phyloP scores from a whole-genome alignment of 2,797 vertebrate genomes.

The Podargus strigoides region DNA sequence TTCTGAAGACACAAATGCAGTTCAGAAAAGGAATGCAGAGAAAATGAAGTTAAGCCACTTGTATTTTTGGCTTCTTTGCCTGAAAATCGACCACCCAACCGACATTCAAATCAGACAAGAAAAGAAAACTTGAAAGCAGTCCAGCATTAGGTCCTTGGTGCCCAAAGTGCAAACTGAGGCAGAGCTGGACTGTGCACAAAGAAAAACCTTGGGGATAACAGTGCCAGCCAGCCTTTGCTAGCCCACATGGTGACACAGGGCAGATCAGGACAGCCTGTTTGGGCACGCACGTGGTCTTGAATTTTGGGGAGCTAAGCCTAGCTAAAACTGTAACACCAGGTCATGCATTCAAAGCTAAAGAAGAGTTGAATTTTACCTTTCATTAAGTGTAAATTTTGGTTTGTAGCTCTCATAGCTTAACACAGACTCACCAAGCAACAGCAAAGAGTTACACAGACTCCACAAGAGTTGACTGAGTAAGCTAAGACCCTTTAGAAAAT shows the following conservation, averaged over 20 bases:
- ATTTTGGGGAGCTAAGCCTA: neutral
- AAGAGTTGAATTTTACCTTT: too few species aligned
- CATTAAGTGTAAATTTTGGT: neutral
- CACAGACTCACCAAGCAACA: neutral
- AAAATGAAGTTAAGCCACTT: neutral
- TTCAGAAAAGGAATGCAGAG: neutral
- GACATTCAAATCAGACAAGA: neutral
- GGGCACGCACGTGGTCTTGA: neutral
- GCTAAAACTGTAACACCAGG: neutral
- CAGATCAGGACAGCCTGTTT: neutral
- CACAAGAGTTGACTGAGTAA: neutral
- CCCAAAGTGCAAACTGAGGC: neutral
- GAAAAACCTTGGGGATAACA: neutral
- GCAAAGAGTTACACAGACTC: neutral
- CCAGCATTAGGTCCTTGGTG: neutral
- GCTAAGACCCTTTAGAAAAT: neutral
- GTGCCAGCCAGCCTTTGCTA: rapidly evolving
- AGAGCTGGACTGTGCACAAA: neutral
- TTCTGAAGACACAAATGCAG: neutral
- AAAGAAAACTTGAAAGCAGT: neutral
- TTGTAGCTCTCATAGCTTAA: neutral
- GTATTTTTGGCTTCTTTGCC: neutral
- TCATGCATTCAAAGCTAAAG: neutral
- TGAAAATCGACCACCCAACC: neutral
- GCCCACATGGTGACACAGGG: neutral